These are phyloP conservation scores for Elmis aenea DNA, from an alignment of 2,888 invertebrate species.

Conservation along the genomic window DNA sequence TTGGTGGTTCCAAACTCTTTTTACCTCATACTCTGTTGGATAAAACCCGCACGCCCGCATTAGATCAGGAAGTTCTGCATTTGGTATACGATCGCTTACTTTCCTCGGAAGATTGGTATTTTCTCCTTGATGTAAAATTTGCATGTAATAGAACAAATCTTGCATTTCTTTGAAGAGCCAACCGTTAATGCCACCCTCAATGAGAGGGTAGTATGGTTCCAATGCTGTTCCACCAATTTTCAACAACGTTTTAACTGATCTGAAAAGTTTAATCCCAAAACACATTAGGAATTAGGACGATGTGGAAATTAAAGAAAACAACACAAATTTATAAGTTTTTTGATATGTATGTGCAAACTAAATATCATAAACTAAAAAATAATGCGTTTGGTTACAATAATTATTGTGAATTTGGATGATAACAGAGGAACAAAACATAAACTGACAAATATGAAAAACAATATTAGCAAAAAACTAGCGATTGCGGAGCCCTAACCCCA, in stretches of 20 bases:
- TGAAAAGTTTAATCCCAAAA: neutral
- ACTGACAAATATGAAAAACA: too few species aligned
- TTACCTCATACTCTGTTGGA: conserved; percentile 69
- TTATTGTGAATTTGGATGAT: too few species aligned
- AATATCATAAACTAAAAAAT: neutral
- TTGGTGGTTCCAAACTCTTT: too few species aligned
- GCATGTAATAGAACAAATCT: conserved; percentile 72
- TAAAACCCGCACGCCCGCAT: conserved; percentile 73
- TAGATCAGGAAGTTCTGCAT: conserved; percentile 65
- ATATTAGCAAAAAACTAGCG: too few species aligned
- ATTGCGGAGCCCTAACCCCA: too few species aligned
- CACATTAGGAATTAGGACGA: neutral
- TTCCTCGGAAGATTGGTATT: conserved; percentile 57
- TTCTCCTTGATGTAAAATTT: conserved; percentile 67
- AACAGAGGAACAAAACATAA: too few species aligned
- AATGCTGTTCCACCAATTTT: conserved; percentile 54
- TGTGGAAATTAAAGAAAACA: neutral
- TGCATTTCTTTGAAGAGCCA: conserved; percentile 67
- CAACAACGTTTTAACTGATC: conserved; percentile 22
- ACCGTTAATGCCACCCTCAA: conserved; percentile 66
- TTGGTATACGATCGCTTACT: conserved; percentile 57
- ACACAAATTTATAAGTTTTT: too few species aligned
- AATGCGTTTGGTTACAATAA: too few species aligned
- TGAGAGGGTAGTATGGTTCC: conserved; percentile 64
- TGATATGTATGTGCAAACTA: too few species aligned